Percentiles rank a stretch among this genome's conserved stretches.
phyloP scores from a whole-genome alignment of 2,888 invertebrate species.

The Acronicta alni region DNA sequence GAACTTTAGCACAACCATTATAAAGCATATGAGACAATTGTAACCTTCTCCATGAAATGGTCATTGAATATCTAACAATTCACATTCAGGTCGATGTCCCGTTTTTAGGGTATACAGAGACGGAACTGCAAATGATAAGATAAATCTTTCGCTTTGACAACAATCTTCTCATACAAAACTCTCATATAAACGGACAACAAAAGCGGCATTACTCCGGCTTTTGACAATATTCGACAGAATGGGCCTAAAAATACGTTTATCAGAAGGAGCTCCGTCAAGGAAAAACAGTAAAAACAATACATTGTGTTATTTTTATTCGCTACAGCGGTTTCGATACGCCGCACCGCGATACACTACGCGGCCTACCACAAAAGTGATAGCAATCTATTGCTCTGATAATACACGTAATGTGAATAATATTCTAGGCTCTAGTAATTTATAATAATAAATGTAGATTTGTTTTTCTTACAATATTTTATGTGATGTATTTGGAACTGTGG shows the following conservation, averaged over 20 bases:
- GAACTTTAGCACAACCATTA: not conserved
- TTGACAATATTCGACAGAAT: conserved; percentile 22
- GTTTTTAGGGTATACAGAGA: too few species aligned
- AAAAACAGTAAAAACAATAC: conserved; percentile 21
- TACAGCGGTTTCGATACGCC: conserved; percentile 22
- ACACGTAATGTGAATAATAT: conserved; percentile 29
- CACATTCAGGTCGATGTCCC: too few species aligned
- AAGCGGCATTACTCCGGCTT: conserved; percentile 2
- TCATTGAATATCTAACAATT: too few species aligned
- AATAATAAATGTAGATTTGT: too few species aligned
- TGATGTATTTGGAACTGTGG: too few species aligned
- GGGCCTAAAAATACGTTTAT: conserved; percentile 25
- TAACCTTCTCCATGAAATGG: too few species aligned
- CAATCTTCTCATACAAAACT: too few species aligned
- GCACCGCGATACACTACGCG: conserved; percentile 19
- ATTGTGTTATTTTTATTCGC: conserved; percentile 17
- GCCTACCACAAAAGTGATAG: conserved; percentile 55
- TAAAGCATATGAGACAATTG: not conserved
- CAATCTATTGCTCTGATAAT: conserved; percentile 41
- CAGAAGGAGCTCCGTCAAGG: conserved; percentile 13
- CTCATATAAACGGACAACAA: too few species aligned
- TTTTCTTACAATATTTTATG: too few species aligned
- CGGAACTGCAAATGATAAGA: not conserved
- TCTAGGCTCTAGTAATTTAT: conserved; percentile 24
- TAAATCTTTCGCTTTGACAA: too few species aligned